phyloP scores from a whole-genome alignment of 2,888 invertebrate genomes.

The Disparrhopalites patrizii region DNA sequence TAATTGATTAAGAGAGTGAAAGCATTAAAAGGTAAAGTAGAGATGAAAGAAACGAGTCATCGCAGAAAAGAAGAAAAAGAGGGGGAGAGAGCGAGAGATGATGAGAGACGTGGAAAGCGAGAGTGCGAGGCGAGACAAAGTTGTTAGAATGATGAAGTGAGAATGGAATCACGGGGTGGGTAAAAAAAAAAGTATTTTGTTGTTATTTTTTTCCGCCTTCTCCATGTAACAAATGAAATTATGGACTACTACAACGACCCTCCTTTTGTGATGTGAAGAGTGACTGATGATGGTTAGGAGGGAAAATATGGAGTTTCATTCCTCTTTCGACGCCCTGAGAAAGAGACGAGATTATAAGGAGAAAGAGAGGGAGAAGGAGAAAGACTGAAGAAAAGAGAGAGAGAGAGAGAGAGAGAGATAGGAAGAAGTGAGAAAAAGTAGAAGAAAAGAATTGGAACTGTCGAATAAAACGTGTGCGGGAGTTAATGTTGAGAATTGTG shows the following conservation, averaged over 20 bases:
- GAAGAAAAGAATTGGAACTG: constrained; percentile 10
- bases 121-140: too few relatives aligned
- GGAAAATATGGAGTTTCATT: neutral
- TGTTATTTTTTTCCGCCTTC: too few relatives aligned
- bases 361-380: neutral
- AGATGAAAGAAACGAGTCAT: too few relatives aligned
- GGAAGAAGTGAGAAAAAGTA: neutral
- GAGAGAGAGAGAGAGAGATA: neutral
- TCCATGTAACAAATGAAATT: constrained; percentile 1
- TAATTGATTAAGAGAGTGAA: too few relatives aligned
- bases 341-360: neutral
- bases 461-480: neutral
- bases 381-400: neutral
- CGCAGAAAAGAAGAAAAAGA: too few relatives aligned
- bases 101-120: neutral
- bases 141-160: too few relatives aligned
- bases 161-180: too few relatives aligned
- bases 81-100: neutral
- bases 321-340: neutral
- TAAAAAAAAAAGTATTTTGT: too few relatives aligned
- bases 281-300: neutral
- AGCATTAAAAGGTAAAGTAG: too few relatives aligned
- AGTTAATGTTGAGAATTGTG: constrained; percentile 17
- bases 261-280: neutral
- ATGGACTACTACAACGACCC: neutral